Evolutionary conservation across 2,113 vertebrate genomes (phyloP), one percentile per base, ranked within the genome.

Genomic region (Otocyon megalotis): DNA sequence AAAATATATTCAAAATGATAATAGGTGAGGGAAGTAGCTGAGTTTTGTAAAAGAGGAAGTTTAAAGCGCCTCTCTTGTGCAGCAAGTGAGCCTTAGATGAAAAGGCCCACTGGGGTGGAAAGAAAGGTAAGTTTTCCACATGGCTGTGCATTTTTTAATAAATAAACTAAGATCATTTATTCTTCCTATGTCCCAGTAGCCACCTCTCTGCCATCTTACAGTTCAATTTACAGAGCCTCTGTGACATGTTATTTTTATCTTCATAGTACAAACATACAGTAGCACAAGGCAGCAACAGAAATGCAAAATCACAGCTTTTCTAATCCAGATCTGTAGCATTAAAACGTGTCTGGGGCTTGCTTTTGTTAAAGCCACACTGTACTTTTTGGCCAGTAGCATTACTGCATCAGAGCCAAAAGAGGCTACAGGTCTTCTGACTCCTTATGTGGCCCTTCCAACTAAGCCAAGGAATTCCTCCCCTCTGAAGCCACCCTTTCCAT

Each of bases 141-240:
- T 90, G 87, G 56, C 56, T 95, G 56, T 93, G 93, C 65, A 89
- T 95, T 80, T 96, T 97, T 97, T 97, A 95, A 96, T 93, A 96
- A 94, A 93, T 94, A 97, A 96, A 83, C 81, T 77, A 76, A 96
- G 62, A 95, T 96, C 56, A 93, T 94, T 89, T 91, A 83, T 98
- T 96, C 83, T 86, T 95, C 20, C 60, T 86, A 56, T 94, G 71
- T 97, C 72, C 88, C 81, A 90, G 58, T 26, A 93, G 87, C 83
- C 85, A 96, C 93, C 83, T 96, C 56, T 94, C 56, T 97, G 89
- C 80, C 74, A 97, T 79, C 20, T 87, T 90, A 53, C 82, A 71
- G 90, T 94, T 91, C 77, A 96, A 91, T 95, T 83, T 96, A 65
- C 72, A 96, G 93, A 85, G 71, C 82, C 26, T 81, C 50, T 90